A percentile compares a stretch with the other conserved stretches of the same genome.
Evolutionary conservation across 2,888 invertebrate genomes (phyloP).

Genomic region (Cynaeus angustus): DNA sequence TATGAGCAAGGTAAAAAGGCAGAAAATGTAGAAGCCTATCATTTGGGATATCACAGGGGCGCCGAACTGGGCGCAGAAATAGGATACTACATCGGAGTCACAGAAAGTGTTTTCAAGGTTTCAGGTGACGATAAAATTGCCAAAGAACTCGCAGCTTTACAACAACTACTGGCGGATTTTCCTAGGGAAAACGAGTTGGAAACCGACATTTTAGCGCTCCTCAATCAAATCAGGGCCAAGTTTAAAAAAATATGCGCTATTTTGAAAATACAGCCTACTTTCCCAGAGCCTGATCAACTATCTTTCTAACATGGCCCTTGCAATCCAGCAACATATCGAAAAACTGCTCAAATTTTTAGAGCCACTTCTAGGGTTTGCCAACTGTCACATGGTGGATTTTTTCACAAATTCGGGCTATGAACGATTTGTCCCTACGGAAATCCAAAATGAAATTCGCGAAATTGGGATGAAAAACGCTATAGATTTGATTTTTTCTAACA

Average conservation of each 20-base stretch:
- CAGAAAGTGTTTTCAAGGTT: slow-evolving; percentile 72
- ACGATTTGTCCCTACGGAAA: slow-evolving; percentile 73
- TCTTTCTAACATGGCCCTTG: slow-evolving; percentile 73
- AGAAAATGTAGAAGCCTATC: slow-evolving; percentile 81
- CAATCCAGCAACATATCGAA: slow-evolving; percentile 71
- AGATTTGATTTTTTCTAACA: slow-evolving; percentile 72
- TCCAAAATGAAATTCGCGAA: slow-evolving; percentile 73
- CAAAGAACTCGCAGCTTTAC: slow-evolving; percentile 59
- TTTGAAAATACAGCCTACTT: slow-evolving; percentile 65
- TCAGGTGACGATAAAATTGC: slow-evolving; percentile 33
- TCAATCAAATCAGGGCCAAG: slow-evolving; percentile 78
- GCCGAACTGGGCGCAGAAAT: slow-evolving; percentile 84
- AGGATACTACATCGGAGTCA: slow-evolving; percentile 81
- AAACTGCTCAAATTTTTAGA: slow-evolving; percentile 74
- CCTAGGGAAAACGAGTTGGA: slow-evolving; percentile 74
- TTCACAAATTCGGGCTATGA: slow-evolving; percentile 79
- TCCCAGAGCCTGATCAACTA: slow-evolving; percentile 75
- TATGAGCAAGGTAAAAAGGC: slow-evolving; percentile 76
- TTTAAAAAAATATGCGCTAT: slow-evolving; percentile 75
- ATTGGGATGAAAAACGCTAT: slow-evolving; percentile 71
- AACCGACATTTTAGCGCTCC: slow-evolving; percentile 76
- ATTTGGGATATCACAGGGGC: slow-evolving; percentile 86
- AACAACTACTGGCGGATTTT: slow-evolving; percentile 15
- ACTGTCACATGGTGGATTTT: slow-evolving; percentile 87
- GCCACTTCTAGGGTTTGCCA: slow-evolving; percentile 77